These are phyloP conservation scores for Stichopus chloronotus DNA, from an alignment of 35 echinoderm and acorn worm genomes.

Conservation along the genomic window DNA sequence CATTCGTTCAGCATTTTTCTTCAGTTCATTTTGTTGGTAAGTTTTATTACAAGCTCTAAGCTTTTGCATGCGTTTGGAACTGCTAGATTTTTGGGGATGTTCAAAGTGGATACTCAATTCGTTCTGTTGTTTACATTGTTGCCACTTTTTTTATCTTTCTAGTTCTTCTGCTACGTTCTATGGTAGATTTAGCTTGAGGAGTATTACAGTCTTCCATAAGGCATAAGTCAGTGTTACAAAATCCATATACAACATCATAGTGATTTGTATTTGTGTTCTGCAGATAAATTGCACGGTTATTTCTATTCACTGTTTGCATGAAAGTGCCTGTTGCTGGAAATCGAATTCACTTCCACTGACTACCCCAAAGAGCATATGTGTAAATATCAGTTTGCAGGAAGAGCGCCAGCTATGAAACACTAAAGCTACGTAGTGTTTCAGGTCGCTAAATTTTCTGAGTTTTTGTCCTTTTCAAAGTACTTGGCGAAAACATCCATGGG, in stretches of 20 bases:
- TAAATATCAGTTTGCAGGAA: too few species aligned
- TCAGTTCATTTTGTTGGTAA: neutral
- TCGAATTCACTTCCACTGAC: conserved; percentile 8
- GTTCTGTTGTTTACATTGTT: too few species aligned
- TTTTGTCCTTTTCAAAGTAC: conserved; percentile 4
- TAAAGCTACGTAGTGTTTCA: conserved; percentile 16
- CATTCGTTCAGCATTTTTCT: neutral
- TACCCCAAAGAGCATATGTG: conserved; percentile 13
- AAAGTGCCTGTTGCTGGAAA: conserved; percentile 5
- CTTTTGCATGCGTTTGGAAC: neutral
- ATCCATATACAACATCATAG: conserved; percentile 35
- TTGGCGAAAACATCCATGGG: neutral
- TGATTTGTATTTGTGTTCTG: conserved; percentile 25
- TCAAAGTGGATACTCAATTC: too few species aligned
- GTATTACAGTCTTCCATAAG: neutral
- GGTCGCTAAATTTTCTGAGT: neutral
- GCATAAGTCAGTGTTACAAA: conserved; percentile 16
- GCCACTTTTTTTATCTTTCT: too few species aligned
- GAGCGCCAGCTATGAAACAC: neutral
- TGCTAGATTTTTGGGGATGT: too few species aligned
- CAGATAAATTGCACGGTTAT: conserved; percentile 31
- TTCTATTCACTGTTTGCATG: neutral
- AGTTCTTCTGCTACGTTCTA: too few species aligned
- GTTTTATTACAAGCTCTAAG: neutral
- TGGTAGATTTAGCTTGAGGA: too few species aligned